Percentiles rank a stretch among this genome's conserved stretches.
Conservation (phyloP, 2,113 vertebrate species). For the Phaethon lepturus region DNA sequence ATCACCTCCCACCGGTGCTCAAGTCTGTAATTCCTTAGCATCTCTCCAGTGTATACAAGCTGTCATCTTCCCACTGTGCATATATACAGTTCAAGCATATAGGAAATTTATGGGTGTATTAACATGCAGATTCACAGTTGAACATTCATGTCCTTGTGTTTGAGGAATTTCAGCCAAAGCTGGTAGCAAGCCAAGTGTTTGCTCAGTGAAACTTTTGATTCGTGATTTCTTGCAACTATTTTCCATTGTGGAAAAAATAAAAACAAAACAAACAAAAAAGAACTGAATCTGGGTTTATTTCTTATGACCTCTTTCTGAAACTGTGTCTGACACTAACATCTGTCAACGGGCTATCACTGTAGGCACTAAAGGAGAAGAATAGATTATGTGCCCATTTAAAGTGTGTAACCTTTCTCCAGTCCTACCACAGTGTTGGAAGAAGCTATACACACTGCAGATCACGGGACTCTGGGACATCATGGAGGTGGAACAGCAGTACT, state of each 20-base stretch:
- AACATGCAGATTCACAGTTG: neutral
- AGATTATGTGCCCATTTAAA: neutral
- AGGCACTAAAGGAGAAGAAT: neutral
- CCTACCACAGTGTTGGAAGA: neutral
- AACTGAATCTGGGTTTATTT: neutral
- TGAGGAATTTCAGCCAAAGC: neutral
- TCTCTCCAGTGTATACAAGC: neutral
- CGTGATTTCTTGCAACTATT: neutral
- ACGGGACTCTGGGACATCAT: neutral
- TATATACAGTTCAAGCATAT: neutral
- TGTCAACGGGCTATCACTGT: neutral
- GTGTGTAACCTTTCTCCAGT: neutral
- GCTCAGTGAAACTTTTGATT: neutral
- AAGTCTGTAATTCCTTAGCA: neutral
- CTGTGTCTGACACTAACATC: neutral
- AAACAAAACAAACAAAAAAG: neutral
- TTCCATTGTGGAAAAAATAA: neutral
- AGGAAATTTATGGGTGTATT: neutral
- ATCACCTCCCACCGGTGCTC: neutral
- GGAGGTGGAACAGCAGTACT: neutral
- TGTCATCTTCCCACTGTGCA: neutral
- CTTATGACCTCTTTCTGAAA: neutral
- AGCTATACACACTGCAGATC: neutral
- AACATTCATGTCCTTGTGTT: neutral
- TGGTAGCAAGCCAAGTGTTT: neutral